A percentile compares a stretch with the other conserved stretches of the same genome.
These are phyloP conservation scores for Pandemis cinnamomeana DNA, from an alignment of 2,888 invertebrate species.

Conservation along the genomic window DNA sequence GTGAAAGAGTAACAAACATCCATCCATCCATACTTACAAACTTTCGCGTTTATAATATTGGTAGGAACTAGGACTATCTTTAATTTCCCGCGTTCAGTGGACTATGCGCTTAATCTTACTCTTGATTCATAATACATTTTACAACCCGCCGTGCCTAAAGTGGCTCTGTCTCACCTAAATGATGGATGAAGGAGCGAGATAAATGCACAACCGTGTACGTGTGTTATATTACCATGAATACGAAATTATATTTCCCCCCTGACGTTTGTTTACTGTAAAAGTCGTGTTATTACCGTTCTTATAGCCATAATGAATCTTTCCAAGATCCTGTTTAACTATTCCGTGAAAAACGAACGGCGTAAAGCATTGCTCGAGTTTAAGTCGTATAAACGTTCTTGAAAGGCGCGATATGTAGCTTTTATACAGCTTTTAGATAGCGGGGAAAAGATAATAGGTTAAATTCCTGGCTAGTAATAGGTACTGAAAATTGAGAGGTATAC, in stretches of 20 bases:
- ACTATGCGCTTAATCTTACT: constrained; percentile 17
- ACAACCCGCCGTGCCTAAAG: constrained; percentile 14
- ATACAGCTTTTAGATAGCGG: background rate
- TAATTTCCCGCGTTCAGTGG: background rate
- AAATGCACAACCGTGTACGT: constrained; percentile 18
- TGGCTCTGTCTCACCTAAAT: constrained; percentile 35
- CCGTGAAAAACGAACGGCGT: constrained; percentile 13
- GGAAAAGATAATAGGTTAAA: background rate
- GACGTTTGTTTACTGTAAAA: constrained; percentile 38
- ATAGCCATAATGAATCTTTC: constrained; percentile 37
- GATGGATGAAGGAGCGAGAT: constrained; percentile 35
- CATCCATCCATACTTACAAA: no score
- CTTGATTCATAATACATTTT: constrained; percentile 17
- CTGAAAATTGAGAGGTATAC: no score
- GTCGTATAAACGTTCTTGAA: constrained; percentile 1
- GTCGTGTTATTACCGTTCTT: constrained; percentile 39
- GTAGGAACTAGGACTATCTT: no score
- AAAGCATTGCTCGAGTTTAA: constrained; percentile 10
- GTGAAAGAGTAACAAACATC: no score
- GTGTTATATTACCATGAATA: constrained; percentile 38
- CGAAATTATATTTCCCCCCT: constrained; percentile 35
- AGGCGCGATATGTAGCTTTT: background rate
- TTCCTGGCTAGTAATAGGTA: no score
- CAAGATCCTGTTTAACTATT: constrained; percentile 25
- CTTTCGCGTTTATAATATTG: no score